Conservation (phyloP, 2,113 vertebrate genomes). For the Noturus placidus region DNA sequence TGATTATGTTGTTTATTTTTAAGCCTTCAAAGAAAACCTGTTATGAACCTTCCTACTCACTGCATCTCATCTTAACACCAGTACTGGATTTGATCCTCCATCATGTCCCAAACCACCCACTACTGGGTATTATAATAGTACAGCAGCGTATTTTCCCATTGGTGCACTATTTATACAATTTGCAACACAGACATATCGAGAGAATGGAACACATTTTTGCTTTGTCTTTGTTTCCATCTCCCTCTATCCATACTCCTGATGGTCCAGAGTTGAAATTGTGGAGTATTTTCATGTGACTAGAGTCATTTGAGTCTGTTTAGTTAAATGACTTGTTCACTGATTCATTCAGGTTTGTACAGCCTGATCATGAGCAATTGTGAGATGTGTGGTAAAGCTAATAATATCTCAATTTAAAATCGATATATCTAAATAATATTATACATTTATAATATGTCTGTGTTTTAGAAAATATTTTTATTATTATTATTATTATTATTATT, state of each 20-base stretch:
- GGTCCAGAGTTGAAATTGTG: neutral
- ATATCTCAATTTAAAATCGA: neutral
- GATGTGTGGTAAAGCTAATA: neutral
- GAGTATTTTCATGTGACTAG: neutral
- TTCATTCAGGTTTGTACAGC: neutral
- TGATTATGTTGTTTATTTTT: constrained; percentile 19
- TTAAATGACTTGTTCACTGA: neutral
- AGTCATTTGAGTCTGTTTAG: neutral
- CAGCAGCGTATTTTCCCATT: neutral
- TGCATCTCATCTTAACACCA: neutral
- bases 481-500: neutral
- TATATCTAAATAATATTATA: too few species aligned
- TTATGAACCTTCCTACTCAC: neutral
- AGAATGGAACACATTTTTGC: neutral
- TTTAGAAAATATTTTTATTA: neutral
- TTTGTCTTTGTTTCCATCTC: neutral
- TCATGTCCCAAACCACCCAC: neutral
- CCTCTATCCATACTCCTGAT: neutral
- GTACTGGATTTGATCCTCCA: neutral
- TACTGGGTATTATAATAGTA: neutral
- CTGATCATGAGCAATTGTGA: neutral
- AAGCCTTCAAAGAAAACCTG: neutral
- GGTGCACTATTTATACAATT: neutral
- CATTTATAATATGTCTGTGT: neutral
- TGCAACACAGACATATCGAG: neutral